phyloP scores from a whole-genome alignment of 2,113 vertebrate genomes.

The Pteronura brasiliensis region DNA sequence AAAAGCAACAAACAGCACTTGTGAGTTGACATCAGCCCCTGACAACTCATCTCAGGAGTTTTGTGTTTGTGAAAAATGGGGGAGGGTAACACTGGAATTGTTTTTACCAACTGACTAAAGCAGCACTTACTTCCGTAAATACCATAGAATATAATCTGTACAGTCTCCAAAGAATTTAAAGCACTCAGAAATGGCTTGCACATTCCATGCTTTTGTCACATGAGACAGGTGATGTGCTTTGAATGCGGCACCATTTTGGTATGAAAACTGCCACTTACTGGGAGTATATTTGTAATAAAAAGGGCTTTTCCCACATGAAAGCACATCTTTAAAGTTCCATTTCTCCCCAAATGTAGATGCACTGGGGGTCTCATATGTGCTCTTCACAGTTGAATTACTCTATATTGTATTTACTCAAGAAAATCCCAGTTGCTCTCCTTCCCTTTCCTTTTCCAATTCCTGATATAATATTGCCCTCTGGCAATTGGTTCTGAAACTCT shows the following conservation, averaged over 20 bases:
- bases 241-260: conserved; percentile 54
- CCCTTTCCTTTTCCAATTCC: conserved; percentile 2
- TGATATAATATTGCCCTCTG: conserved; percentile 23
- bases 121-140: conserved; percentile 5
- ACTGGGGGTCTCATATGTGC: conserved; percentile 28
- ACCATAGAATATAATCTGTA: background rate
- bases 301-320: conserved; percentile 43
- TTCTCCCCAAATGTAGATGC: conserved; percentile 37
- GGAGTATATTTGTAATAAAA: conserved; percentile 51
- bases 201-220: conserved; percentile 34
- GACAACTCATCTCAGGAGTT: background rate
- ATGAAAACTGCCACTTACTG: conserved; percentile 58
- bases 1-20: background rate
- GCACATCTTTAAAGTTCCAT: conserved; percentile 48
- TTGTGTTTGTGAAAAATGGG: background rate
- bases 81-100: background rate
- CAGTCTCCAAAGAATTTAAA: conserved; percentile 32
- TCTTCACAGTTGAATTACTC: conserved; percentile 65
- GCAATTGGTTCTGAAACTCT: conserved; percentile 25
- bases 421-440: conserved; percentile 43
- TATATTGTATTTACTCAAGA: conserved; percentile 53
- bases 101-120: background rate
- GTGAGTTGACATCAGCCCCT: background rate
- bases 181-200: conserved; percentile 4
- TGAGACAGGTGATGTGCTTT: conserved; percentile 21